Evolutionary conservation across 2,797 vertebrate species (phyloP), one percentile per base, ranked within the genome.

Genomic region (Pogonophryne albipinna): DNA sequence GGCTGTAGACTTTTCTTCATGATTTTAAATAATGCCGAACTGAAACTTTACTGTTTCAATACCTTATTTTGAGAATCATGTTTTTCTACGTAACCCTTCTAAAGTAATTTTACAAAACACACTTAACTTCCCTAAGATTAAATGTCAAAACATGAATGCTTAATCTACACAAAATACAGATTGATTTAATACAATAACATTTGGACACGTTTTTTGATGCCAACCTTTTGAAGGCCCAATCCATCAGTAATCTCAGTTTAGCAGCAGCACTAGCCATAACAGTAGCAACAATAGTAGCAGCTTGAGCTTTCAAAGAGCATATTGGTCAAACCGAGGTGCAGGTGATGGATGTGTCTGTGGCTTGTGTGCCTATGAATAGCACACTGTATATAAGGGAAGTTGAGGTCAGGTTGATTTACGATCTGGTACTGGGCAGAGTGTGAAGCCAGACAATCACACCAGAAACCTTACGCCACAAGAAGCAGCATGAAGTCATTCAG

Each of bases 401-500:
- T 79, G 82, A 75, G 87, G 86, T 83, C 66, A 65, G 34, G 51
- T 12, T 50, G 58, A 72, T 70, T 66, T 76, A 66, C 74, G 44
- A 72, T 14, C 17, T 13, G 4, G 19, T 17, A 5, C 38, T 52
- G 41, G 49, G 46, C 34, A 47, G 23, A 42, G 68, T 67, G 81
- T 53, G 65, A 83, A 68, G 27, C 15, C 20, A 55, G 34, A 20
- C 8, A 2, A 2, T 57, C 19, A 34, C 66, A 63, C 17, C 5
- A 71, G 23, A 72, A 71, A 68, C 34, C 52, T 27, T 11, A n/a
- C 59, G 23, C 72, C 61, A 86, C 82, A 87, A 87, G 69, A 68
- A 19, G 62, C 69, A 52, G 70, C 10, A 38, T 94, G 87, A 91
- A 87, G 88, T 94, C 92, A 93, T 68, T 64, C 2, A 42, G 38